Evolutionary conservation across 2,113 vertebrate species (phyloP).

Genomic region (Arenaria interpres): DNA sequence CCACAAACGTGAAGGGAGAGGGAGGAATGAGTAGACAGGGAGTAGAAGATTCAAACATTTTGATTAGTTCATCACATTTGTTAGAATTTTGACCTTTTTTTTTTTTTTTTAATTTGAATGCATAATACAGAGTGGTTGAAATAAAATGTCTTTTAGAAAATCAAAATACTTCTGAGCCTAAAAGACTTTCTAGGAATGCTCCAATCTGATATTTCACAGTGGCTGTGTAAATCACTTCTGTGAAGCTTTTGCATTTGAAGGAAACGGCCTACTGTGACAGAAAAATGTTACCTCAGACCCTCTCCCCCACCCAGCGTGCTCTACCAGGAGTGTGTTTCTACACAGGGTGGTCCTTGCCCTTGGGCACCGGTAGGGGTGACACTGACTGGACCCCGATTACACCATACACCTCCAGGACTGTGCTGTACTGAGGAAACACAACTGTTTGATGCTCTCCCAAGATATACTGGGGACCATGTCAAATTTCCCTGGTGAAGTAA

Average conservation of each 20-base stretch:
- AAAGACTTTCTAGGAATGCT: not conserved
- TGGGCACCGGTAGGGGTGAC: not conserved
- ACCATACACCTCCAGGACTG: not conserved
- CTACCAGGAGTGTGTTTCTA: not conserved
- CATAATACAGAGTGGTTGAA: not conserved
- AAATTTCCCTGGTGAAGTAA: not conserved
- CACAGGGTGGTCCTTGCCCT: not conserved
- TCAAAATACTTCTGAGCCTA: not conserved
- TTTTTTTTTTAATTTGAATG: not conserved
- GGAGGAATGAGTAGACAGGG: not conserved
- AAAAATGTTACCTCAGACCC: not conserved
- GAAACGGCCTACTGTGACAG: not conserved
- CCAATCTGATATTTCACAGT: not conserved
- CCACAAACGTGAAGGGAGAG: not conserved
- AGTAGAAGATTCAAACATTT: not conserved
- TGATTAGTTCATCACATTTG: not conserved
- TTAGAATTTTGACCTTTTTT: not conserved
- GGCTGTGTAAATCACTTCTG: not conserved
- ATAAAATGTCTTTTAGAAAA: not conserved
- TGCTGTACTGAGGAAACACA: not conserved
- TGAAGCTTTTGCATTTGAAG: not conserved
- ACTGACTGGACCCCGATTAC: not conserved
- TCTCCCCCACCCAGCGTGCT: rapidly evolving
- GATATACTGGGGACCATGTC: rapidly evolving
- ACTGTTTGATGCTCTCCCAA: not conserved